Conservation (phyloP, 92 coral and sea anemone species). For the Galaxea fascicularis region DNA sequence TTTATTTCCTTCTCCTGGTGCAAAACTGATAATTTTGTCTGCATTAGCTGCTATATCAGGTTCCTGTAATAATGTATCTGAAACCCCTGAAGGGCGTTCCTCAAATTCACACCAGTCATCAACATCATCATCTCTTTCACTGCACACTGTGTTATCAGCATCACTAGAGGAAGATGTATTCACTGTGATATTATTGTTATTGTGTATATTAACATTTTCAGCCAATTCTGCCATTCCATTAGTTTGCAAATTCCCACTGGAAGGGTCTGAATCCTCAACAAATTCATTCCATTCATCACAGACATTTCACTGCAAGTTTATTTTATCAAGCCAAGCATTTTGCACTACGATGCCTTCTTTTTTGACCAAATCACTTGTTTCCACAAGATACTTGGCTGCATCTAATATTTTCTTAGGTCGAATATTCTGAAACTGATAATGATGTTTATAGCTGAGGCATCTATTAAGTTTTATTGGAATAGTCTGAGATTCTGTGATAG, state of each 20-base stretch:
- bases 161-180: too few relatives aligned
- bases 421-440: slow-evolving; percentile 31
- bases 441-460: slow-evolving; percentile 39
- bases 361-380: slow-evolving; percentile 27
- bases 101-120: slow-evolving; percentile 51
- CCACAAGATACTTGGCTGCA: slow-evolving; percentile 37
- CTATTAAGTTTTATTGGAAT: slow-evolving; percentile 54
- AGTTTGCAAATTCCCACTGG: too few relatives aligned
- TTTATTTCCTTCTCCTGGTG: slow-evolving; percentile 19
- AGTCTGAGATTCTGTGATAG: slow-evolving; percentile 29
- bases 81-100: slow-evolving; percentile 32
- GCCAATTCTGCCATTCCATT: not conserved
- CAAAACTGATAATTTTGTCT: slow-evolving; percentile 34
- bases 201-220: not conserved
- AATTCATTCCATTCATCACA: not conserved
- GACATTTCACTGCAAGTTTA: not conserved
- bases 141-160: too few relatives aligned
- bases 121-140: slow-evolving; percentile 9
- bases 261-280: too few relatives aligned
- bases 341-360: slow-evolving; percentile 34
- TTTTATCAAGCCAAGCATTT: not conserved
- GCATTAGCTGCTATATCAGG: slow-evolving; percentile 41
- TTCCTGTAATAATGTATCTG: slow-evolving; percentile 35
- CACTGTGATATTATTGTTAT: not conserved
- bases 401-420: slow-evolving; percentile 46